A percentile compares a stretch with the other conserved stretches of the same genome.
Evolutionary conservation across 2,888 invertebrate species (phyloP).

Genomic region (Spodoptera picta): DNA sequence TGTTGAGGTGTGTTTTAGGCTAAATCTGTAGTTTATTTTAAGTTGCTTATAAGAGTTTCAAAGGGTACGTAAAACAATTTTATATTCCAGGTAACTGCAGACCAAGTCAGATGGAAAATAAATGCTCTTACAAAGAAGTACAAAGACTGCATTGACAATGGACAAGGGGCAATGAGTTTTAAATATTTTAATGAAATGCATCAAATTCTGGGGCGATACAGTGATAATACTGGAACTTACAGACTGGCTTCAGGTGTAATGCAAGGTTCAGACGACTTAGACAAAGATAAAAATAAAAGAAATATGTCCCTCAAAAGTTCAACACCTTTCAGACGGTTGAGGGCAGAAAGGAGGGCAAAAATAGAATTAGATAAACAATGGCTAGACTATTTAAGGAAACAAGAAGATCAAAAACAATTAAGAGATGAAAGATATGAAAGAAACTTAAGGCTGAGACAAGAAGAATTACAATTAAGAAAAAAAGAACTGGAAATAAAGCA

Average conservation of each 20-base stretch:
- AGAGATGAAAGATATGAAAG: slow-evolving; percentile 75
- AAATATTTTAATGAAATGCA: slow-evolving; percentile 82
- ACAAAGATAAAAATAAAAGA: slow-evolving; percentile 64
- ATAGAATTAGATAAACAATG: slow-evolving; percentile 77
- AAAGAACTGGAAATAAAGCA: slow-evolving; percentile 78
- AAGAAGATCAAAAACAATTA: slow-evolving; percentile 72
- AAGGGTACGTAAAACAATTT: no score
- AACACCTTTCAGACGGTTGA: slow-evolving; percentile 71
- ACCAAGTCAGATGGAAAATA: slow-evolving; percentile 79
- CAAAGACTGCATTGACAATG: slow-evolving; percentile 76
- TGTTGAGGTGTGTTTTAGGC: slow-evolving; percentile 64
- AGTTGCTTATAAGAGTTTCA: no score
- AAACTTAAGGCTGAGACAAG: slow-evolving; percentile 72
- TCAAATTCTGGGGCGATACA: slow-evolving; percentile 72
- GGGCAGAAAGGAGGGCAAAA: slow-evolving; percentile 74
- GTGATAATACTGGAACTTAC: slow-evolving; percentile 68
- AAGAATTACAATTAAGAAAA: slow-evolving; percentile 73
- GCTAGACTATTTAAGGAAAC: slow-evolving; percentile 75
- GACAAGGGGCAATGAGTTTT: slow-evolving; percentile 68
- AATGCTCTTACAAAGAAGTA: slow-evolving; percentile 80
- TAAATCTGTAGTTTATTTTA: no score
- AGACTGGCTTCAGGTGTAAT: slow-evolving; percentile 73
- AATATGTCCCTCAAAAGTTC: slow-evolving; percentile 62
- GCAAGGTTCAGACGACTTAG: slow-evolving; percentile 61
- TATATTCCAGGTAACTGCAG: slow-evolving; percentile 70